Percentiles rank a stretch among this genome's conserved stretches.
Evolutionary conservation across 2,888 invertebrate species (phyloP).

Genomic region (Bugula neritina): DNA sequence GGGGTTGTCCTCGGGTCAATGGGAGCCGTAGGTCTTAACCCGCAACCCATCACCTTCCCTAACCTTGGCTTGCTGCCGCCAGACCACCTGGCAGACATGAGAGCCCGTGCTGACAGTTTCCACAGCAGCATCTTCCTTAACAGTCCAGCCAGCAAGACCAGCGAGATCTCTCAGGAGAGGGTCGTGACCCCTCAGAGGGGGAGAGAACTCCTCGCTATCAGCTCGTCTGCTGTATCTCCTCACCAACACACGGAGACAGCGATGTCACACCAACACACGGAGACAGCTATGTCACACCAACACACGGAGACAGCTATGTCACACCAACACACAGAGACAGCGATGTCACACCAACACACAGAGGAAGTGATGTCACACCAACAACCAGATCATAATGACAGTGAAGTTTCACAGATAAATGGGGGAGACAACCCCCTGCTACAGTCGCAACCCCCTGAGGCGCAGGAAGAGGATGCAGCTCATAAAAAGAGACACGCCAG

Average conservation of each 20-base stretch:
- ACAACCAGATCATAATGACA: not conserved
- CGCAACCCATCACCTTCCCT: not conserved
- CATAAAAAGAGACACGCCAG: conserved; percentile 11
- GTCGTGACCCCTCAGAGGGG: not conserved
- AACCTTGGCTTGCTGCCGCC: not conserved
- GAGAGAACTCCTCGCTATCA: not conserved
- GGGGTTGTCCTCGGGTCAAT: not conserved
- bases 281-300: too few relatives aligned
- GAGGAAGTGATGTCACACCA: not conserved
- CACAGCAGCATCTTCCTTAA: conserved; percentile 7
- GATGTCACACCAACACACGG: too few relatives aligned
- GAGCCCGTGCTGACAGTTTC: not conserved
- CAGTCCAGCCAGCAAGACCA: conserved; percentile 21
- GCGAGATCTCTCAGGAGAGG: conserved; percentile 3
- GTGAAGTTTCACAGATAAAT: conserved; percentile 3
- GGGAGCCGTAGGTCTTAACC: not conserved
- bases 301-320: too few relatives aligned
- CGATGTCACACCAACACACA: not conserved
- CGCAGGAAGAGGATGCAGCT: not conserved
- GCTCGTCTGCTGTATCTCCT: not conserved
- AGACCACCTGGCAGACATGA: not conserved
- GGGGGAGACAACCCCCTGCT: not conserved
- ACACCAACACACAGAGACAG: too few relatives aligned
- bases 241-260: too few relatives aligned
- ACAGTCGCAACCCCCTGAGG: not conserved